Evolutionary conservation across 1,140 invertebrate species (phyloP).

Genomic region (Pogonomyrmex barbatus): DNA sequence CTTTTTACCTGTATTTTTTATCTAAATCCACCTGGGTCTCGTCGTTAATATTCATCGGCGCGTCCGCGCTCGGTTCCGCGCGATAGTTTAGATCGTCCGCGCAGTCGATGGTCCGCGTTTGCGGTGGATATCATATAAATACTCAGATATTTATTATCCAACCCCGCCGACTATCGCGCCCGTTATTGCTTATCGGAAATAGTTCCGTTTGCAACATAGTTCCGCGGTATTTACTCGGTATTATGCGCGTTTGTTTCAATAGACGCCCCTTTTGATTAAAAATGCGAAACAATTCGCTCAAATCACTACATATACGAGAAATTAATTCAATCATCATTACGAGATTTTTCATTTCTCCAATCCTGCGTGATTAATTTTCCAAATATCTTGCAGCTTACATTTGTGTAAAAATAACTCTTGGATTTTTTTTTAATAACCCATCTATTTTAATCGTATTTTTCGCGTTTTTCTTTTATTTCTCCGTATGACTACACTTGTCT

Average conservation of each 20-base stretch:
- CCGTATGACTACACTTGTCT: not conserved
- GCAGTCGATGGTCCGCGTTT: not conserved
- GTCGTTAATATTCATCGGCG: constrained; percentile 64
- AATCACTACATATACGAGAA: not conserved
- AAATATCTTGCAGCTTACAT: not conserved
- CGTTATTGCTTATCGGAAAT: constrained; percentile 58
- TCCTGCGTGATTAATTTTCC: not conserved
- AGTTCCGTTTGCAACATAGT: constrained; percentile 31
- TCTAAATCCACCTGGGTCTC: constrained; percentile 56
- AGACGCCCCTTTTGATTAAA: not conserved
- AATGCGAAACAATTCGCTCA: not conserved
- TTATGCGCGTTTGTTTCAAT: not conserved
- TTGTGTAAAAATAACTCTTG: not conserved
- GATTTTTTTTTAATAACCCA: not conserved
- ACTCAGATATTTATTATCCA: constrained; percentile 56
- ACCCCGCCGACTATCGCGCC: constrained; percentile 8
- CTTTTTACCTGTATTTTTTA: constrained; percentile 56
- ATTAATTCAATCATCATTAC: not conserved
- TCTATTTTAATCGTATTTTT: not conserved
- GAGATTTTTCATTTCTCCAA: not conserved
- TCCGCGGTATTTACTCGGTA: not conserved
- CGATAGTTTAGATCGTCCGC: constrained; percentile 38
- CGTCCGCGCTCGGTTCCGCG: not conserved
- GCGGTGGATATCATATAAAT: constrained; percentile 32
- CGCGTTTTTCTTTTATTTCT: not conserved